phyloP scores from a whole-genome alignment of 2,113 vertebrate genomes.

The Lamprologus speciosus region DNA sequence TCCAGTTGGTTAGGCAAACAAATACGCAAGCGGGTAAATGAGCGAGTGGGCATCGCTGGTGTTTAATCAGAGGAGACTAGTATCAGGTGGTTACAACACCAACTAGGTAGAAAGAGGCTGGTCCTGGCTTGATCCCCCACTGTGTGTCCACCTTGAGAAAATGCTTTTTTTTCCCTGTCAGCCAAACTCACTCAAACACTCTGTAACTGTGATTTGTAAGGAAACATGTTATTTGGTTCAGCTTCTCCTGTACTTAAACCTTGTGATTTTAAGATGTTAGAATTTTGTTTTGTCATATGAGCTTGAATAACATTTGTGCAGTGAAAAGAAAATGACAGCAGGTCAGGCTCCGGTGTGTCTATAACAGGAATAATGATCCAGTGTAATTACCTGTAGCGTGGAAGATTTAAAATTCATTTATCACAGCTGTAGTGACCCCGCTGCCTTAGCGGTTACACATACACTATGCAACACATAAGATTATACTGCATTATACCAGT shows the following conservation, averaged over 20 bases:
- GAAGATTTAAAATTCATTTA: constrained; percentile 52
- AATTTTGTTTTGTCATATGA: not conserved
- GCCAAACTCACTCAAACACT: not conserved
- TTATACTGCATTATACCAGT: constrained; percentile 60
- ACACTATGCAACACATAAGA: constrained; percentile 51
- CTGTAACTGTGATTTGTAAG: not conserved
- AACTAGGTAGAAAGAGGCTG: not conserved
- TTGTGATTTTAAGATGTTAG: constrained; percentile 3
- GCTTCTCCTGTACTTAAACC: not conserved
- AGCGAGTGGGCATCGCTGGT: not conserved
- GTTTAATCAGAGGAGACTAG: not conserved
- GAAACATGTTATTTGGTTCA: not conserved
- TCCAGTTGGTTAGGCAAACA: constrained; percentile 56
- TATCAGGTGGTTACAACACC: constrained; percentile 14
- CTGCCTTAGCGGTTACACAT: constrained; percentile 34
- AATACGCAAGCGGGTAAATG: constrained; percentile 29
- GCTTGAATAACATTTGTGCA: not conserved
- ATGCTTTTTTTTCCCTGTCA: not conserved
- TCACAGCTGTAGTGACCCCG: constrained; percentile 48
- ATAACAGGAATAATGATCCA: constrained; percentile 18
- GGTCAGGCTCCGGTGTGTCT: constrained; percentile 9
- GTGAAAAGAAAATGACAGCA: constrained; percentile 13
- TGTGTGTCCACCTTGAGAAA: constrained; percentile 3
- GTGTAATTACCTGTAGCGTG: constrained; percentile 61
- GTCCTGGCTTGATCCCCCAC: not conserved